Conservation (phyloP, 1,140 invertebrate genomes). For the Calliopsis andreniformis region DNA sequence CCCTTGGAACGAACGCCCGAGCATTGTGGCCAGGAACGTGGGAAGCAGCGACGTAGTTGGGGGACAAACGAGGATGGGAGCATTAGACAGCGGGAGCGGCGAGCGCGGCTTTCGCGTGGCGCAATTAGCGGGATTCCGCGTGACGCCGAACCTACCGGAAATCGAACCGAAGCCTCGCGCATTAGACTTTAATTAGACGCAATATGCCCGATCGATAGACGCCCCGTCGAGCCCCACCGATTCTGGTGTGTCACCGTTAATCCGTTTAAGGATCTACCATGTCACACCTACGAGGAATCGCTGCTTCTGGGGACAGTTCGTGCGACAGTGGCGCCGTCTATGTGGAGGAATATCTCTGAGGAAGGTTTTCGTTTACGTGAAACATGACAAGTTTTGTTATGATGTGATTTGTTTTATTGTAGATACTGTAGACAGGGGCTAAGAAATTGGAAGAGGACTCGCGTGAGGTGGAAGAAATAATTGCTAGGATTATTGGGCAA, state of each 20-base stretch:
- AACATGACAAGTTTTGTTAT: no score
- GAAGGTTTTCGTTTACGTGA: no score
- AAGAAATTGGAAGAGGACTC: no score
- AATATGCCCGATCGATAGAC: constrained; percentile 41
- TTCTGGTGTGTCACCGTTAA: constrained; percentile 3
- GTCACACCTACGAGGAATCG: no score
- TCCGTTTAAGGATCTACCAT: constrained; percentile 32
- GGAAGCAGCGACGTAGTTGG: background rate
- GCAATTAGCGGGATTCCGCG: constrained; percentile 52
- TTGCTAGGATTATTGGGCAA: no score
- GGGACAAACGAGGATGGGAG: constrained; percentile 18
- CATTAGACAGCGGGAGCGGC: background rate
- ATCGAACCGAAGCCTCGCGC: constrained; percentile 53
- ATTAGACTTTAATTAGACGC: constrained; percentile 53
- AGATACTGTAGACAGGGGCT: no score
- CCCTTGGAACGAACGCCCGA: constrained; percentile 20
- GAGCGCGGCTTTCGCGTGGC: constrained; percentile 33
- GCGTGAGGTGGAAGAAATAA: no score
- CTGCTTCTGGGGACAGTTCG: no score
- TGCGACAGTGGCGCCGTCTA: no score
- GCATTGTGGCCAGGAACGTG: background rate
- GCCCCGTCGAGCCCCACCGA: background rate
- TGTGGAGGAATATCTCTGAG: no score
- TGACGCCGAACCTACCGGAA: constrained; percentile 47
- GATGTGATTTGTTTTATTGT: no score